Percentiles rank a stretch among this genome's conserved stretches.
These are phyloP conservation scores for Poecile montanus DNA, from an alignment of 2,797 vertebrate species.

Conservation along the genomic window DNA sequence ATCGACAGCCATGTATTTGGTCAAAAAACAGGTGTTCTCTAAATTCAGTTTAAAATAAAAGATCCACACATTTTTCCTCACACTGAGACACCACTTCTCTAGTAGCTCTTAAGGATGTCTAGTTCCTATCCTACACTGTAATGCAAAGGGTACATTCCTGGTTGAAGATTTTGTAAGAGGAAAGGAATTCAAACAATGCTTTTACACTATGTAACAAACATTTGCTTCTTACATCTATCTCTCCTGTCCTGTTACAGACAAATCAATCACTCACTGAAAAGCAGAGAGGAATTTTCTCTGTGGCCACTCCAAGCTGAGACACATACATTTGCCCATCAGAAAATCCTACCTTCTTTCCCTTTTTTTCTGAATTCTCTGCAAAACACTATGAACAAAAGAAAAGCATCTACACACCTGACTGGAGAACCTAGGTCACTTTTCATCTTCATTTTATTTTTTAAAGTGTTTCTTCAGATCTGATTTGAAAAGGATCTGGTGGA, in stretches of 20 bases:
- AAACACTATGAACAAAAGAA: neutral
- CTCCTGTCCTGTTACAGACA: neutral
- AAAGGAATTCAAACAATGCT: neutral
- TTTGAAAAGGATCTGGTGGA: neutral
- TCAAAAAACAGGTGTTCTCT: neutral
- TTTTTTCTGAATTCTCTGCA: neutral
- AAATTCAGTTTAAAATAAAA: neutral
- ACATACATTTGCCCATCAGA: neutral
- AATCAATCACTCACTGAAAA: neutral
- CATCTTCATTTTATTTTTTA: neutral
- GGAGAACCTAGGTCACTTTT: neutral
- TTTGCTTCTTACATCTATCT: neutral
- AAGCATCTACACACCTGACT: neutral
- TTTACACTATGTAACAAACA: neutral
- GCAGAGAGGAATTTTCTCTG: conserved; percentile 5
- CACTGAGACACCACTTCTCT: neutral
- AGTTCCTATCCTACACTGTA: neutral
- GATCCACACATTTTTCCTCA: neutral
- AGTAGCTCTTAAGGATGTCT: neutral
- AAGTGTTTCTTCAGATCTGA: neutral
- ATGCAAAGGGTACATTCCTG: neutral
- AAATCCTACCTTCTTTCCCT: neutral
- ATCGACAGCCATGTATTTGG: neutral
- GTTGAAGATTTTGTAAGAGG: neutral
- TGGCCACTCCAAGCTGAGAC: neutral